These are phyloP conservation scores for Ctenomys sociabilis DNA, from an alignment of 2,113 vertebrate species.

Conservation along the genomic window DNA sequence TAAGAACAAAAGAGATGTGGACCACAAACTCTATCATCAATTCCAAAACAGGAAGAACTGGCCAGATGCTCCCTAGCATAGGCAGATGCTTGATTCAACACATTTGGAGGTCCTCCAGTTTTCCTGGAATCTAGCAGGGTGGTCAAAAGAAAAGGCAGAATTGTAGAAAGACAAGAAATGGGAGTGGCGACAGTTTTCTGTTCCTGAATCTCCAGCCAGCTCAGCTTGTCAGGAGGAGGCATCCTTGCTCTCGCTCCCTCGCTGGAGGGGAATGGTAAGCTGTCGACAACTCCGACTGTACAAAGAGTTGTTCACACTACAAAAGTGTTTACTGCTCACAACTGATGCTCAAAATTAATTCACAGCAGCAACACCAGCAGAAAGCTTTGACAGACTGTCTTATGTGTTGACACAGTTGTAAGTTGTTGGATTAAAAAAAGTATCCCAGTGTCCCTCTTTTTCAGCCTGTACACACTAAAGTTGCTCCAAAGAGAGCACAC, in stretches of 20 bases:
- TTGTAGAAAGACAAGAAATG: neutral
- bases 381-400: conserved; percentile 88
- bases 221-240: conserved; percentile 68
- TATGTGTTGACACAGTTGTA: conserved; percentile 89
- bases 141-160: conserved; percentile 9
- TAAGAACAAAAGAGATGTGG: neutral
- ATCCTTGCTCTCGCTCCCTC: neutral
- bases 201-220: conserved; percentile 73
- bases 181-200: neutral
- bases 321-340: conserved; percentile 88
- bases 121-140: neutral
- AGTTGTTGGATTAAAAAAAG: conserved; percentile 88
- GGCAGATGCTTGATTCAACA: neutral
- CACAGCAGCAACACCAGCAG: conserved; percentile 85
- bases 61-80: neutral
- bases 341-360: conserved; percentile 88
- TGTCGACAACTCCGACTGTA: conserved; percentile 85
- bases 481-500: conserved; percentile 9
- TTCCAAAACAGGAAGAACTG: conserved; percentile 20
- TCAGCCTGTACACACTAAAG: conserved; percentile 84
- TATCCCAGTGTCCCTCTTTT: conserved; percentile 86
- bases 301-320: conserved; percentile 87
- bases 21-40: neutral
- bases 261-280: conserved; percentile 78
- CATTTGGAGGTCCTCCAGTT: neutral